phyloP scores from a whole-genome alignment of 2,113 vertebrate genomes.

The Rhodinocichla rosea region DNA sequence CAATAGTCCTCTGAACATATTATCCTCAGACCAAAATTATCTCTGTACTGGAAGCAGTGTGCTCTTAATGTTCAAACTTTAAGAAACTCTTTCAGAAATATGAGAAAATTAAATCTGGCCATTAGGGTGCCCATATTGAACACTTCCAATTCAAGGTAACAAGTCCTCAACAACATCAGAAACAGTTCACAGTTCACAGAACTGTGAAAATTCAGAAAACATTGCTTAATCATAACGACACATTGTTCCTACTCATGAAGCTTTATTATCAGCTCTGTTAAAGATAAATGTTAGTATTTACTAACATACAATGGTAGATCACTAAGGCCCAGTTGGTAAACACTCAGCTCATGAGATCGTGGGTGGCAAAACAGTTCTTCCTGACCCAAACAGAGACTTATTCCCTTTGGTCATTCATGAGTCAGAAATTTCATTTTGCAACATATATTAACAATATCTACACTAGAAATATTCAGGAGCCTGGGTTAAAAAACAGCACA shows the following conservation, averaged over 20 bases:
- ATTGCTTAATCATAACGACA: background rate
- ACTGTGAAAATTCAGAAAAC: background rate
- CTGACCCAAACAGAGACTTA: background rate
- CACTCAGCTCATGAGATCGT: background rate
- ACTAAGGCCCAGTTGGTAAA: background rate
- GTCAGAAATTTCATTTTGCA: background rate
- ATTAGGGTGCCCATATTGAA: background rate
- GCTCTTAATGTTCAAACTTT: background rate
- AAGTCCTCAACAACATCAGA: background rate
- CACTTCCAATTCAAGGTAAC: background rate
- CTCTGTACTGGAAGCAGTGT: background rate
- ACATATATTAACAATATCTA: background rate
- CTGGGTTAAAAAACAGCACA: background rate
- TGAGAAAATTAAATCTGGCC: background rate
- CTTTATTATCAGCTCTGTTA: background rate
- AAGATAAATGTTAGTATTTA: background rate
- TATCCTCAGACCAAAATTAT: background rate
- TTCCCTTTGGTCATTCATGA: background rate
- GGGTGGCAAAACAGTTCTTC: background rate
- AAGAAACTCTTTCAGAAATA: background rate
- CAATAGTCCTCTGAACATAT: background rate
- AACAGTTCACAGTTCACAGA: background rate
- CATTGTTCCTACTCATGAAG: background rate
- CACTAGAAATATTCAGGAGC: background rate
- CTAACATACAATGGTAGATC: background rate